Base-by-base conservation (phyloP, 1,140 invertebrate genomes). In the Maniola jurtina region DNA sequence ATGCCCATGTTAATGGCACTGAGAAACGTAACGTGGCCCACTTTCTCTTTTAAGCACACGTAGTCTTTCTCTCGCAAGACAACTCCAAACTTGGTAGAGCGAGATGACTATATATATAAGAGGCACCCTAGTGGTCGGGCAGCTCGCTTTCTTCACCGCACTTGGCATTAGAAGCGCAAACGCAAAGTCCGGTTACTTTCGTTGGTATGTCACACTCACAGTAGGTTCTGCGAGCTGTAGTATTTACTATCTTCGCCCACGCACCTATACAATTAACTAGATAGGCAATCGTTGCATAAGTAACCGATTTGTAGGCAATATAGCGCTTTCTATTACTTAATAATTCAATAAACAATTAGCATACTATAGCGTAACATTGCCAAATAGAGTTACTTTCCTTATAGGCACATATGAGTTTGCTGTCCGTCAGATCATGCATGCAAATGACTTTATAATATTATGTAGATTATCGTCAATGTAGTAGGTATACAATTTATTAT, bases 31-130 rank as follows among this genome's bases (percentile, higher is more conserved):
- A 85, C 84, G 79, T 86, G 84, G 85, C 88, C 86, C 88, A 88
- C 88, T 90, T 90, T 90, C 88, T 90, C 88, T 90, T 89, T 90
- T 90, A 88, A 89, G 79, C 82, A 77, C 75, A 81, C 77, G 72
- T 73, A 66, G 81, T 90, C 88, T 88, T 85, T 82, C 75, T 89
- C 82, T 77, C 67, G 70, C 75, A 68, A 75, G 73, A 64, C 55
- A 55, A 66, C 42, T 65, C 66, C 61, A 62, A 61, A 70, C 62
- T 72, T 59, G 75, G 48, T 57, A 70, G 79, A 89, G 79, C 63
- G 85, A 88, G 86, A 87, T 79, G 81, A 81, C 76, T 64, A 69
- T 80, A 86, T 64, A 40, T 79, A 74, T 77, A 60, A 80, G 73
- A 80, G 73, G 73, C 61, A 84, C 72, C 74, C 67, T 64, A 68